Evolutionary conservation across 1,140 invertebrate species (phyloP), one percentile per base, ranked within the genome.

Genomic region (Heterodera schachtii): DNA sequence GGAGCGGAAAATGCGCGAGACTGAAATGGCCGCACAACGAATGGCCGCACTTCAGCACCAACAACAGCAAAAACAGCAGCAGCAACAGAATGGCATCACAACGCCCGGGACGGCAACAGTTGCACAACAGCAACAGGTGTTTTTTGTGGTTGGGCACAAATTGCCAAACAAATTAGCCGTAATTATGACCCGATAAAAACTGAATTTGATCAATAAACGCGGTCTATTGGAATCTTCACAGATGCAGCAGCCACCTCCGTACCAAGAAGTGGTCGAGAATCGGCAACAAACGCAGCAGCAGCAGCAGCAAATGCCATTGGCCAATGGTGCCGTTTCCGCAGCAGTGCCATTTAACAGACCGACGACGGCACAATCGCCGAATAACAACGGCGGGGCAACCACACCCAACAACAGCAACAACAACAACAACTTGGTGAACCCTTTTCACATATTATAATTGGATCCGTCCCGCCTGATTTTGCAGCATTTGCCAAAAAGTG

Each of bases 1-100:
- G 74, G 80, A 81, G 49, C 44, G 80, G 52, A 75, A 76, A 67
- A 43, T 75, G 64, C 46, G 73, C 9, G 80, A 81, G 46, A 57
- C 74, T 6, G 80, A 81, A 47, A 49, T 81, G 73, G 47, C 70
- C 43, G 73, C 75, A 49, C 70, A 81, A 31, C 49, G 75, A 69
- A 41, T 76, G 57, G 77, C 31, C 1, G 31, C 77, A 13, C 80
- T 76, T 41, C 70, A 81, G 4, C 70, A 77, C 13, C 21, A 81
- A 47, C 44, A 73, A 7, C 79, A 75, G 2, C 69, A 80, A 7
- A 52, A 67, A 44, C 67, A 79, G 19, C 67, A 78, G 21, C 44
- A 52, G 16, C 47, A 71, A 31, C 57, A 43, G 47, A 81, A 57
- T 81, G 60, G 43, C 49, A 80, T 60, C 4, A 16, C 57, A 6